Conservation (phyloP, 2,113 vertebrate genomes). For the Toxotes jaculatrix region DNA sequence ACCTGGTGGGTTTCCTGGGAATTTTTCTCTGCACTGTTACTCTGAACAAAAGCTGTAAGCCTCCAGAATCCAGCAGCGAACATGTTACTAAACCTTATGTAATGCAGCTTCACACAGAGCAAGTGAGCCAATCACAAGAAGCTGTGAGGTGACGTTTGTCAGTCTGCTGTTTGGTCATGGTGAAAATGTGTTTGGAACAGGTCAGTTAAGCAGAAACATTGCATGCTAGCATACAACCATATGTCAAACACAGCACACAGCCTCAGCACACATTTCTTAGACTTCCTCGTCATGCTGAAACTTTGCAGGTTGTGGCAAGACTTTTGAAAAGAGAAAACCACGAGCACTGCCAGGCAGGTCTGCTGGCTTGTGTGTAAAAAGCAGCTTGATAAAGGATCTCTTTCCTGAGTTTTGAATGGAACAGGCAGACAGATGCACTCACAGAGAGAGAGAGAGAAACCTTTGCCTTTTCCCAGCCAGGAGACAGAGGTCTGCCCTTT, state of each 20-base stretch:
- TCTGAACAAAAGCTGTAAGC: constrained; percentile 39
- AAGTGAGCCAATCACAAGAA: constrained; percentile 31
- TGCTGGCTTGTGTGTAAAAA: background rate
- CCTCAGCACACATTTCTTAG: background rate
- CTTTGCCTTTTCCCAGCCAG: constrained; percentile 52
- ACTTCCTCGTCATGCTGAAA: background rate
- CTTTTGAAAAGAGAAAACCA: constrained; percentile 2
- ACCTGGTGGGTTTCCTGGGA: constrained; percentile 26
- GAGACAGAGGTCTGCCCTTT: constrained; percentile 62
- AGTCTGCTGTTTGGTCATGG: constrained; percentile 30
- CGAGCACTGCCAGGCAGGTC: background rate
- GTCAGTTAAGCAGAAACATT: background rate
- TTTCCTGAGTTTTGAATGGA: constrained; percentile 26
- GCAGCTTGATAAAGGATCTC: constrained; percentile 1
- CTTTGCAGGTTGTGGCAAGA: constrained; percentile 5
- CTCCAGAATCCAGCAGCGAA: constrained; percentile 36
- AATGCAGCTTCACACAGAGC: constrained; percentile 37
- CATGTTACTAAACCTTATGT: constrained; percentile 43
- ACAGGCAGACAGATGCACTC: constrained; percentile 30
- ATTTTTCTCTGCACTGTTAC: constrained; percentile 13
- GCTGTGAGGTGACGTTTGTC: constrained; percentile 11
- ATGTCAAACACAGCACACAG: background rate
- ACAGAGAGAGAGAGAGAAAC: constrained; percentile 26
- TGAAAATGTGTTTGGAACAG: constrained; percentile 12
- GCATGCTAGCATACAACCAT: background rate